Evolutionary conservation across 2,888 invertebrate species (phyloP).

Genomic region (Argyresthia goedartella): DNA sequence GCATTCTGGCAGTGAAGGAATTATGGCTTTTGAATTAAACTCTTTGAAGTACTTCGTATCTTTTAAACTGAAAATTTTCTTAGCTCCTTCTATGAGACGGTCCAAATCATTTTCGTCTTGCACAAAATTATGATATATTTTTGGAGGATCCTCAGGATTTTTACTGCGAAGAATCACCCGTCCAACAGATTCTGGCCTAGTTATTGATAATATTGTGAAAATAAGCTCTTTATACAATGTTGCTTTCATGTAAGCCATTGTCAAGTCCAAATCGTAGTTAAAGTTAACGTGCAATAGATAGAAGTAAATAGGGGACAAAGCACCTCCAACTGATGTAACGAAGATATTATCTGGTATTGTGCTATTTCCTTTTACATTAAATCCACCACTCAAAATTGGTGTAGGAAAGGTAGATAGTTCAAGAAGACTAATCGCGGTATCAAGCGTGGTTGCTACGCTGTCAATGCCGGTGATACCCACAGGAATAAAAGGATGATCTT

Average conservation of each 20-base stretch:
- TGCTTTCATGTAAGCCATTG: neutral
- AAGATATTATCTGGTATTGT: slow-evolving; percentile 1
- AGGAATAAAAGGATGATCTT: slow-evolving; percentile 33
- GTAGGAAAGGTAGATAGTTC: slow-evolving; percentile 1
- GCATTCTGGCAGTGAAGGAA: slow-evolving; percentile 12
- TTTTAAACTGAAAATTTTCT: slow-evolving; percentile 24
- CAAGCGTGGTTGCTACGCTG: neutral
- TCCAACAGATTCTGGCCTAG: slow-evolving; percentile 50
- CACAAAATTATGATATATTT: slow-evolving; percentile 71
- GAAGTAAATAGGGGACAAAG: neutral
- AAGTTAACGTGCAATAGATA: neutral
- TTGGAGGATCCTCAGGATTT: slow-evolving; percentile 62
- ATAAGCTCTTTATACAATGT: slow-evolving; percentile 5
- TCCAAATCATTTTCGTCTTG: slow-evolving; percentile 50
- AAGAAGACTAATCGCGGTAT: neutral
- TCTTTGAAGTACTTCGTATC: slow-evolving; percentile 36
- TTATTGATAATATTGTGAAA: slow-evolving; percentile 19
- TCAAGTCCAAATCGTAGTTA: neutral
- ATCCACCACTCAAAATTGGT: neutral
- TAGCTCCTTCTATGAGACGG: slow-evolving; percentile 32
- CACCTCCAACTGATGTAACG: neutral
- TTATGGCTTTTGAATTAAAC: slow-evolving; percentile 22
- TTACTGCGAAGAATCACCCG: slow-evolving; percentile 52
- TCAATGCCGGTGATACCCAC: slow-evolving; percentile 1
- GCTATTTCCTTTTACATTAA: neutral